phyloP scores from a whole-genome alignment of 2,797 vertebrate species.

The Perodicticus potto region DNA sequence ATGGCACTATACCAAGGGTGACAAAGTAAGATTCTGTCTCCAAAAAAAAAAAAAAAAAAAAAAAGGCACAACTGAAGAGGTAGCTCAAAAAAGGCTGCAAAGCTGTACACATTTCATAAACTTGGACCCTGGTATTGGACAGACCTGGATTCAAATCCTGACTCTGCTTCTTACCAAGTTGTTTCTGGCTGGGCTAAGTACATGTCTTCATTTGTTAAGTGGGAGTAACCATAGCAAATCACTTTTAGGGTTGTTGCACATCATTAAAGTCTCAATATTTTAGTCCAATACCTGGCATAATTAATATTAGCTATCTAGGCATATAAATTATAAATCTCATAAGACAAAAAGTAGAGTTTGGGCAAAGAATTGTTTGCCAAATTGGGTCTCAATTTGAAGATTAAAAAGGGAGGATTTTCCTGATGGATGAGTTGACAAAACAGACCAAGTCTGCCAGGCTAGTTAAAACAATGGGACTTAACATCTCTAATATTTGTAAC shows the following conservation, averaged over 20 bases:
- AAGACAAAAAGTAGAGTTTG: not conserved
- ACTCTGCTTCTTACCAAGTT: not conserved
- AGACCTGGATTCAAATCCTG: not conserved
- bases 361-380: not conserved
- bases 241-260: not conserved
- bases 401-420: not conserved
- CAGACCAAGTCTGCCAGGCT: not conserved
- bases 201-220: not conserved
- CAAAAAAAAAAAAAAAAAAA: no score
- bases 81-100: not conserved
- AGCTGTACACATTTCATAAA: not conserved
- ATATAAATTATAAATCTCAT: not conserved
- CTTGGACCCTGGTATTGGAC: not conserved
- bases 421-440: not conserved
- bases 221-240: not conserved
- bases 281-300: not conserved
- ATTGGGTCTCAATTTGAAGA: not conserved
- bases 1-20: no score
- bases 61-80: not conserved
- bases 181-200: not conserved
- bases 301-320: not conserved
- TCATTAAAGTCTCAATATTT: not conserved
- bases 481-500: not conserved
- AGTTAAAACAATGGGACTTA: slow-evolving; percentile 30
- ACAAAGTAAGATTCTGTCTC: no score